Base-by-base conservation (phyloP, 2,113 vertebrate species). In the Etia nguti region DNA sequence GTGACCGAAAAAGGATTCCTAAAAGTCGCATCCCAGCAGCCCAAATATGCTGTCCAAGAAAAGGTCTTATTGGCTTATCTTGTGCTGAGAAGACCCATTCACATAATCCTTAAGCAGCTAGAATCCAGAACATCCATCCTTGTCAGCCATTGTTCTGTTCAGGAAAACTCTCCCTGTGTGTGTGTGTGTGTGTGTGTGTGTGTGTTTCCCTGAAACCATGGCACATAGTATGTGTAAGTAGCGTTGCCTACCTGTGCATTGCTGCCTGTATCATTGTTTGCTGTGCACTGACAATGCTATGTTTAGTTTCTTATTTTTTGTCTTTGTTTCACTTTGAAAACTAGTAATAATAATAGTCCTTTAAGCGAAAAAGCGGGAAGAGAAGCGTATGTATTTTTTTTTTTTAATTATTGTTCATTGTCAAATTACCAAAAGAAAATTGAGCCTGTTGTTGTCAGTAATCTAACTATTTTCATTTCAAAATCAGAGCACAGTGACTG, bases 121-220 rank as follows among this genome's bases (percentile, higher is more conserved):
- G 84, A 92, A 93, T 94, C 86, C 93, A 91, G 92, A 92, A 93
- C 91, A 95, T 93, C 92, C 90, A 90, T 92, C 92, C 85, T 87
- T 90, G 92, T 94, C 94, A 91, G 92, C 90, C 87, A 91, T 93
- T 94, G 94, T 93, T 90, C 89, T 59, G 48, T 86, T 79, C 73
- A 81, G 62, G 77, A 83, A 87, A 90, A 91, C 29, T 29, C 81
- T 73, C 13, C 41, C 22, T 34, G 59, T 34, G 29, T 60, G 29
- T 81, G 34, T 26, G n/a, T 34, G 18, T 26, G 34, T 15, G 11
- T 15, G 24, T 16, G 4, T n/a, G 54, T 36, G 65, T 43, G n/a
- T 46, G 36, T 48, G 55, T 84, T 57, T 80, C 79, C 59, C 73
- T 68, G 84, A 80, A 88, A 84, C 60, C 62, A 31, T 70, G 50